Evolutionary conservation across 2,888 invertebrate genomes (phyloP), one percentile per base, ranked within the genome.

Genomic region (Magallana nippona): DNA sequence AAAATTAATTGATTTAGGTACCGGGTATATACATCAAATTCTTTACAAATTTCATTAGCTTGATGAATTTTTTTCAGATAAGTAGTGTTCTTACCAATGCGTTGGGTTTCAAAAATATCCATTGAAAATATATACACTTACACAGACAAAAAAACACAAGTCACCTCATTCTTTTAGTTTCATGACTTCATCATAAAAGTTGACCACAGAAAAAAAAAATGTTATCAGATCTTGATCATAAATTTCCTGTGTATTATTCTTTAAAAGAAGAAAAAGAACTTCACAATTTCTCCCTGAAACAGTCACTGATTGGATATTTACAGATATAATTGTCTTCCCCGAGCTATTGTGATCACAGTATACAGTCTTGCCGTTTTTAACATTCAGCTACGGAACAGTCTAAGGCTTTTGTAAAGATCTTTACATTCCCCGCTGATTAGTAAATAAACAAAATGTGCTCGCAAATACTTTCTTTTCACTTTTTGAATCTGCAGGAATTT

Each of bases 151-250:
- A 71, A 71, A 71, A 22, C 13, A 27, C 22, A 71, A 15, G 1
- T 27, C 22, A 71, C 22, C 15, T 71, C 27, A 15, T 71, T 27
- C 27, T 19, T 19, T 63, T 13, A 22, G 15, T 71, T 5, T 63
- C 15, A 71, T 71, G 71, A 71, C 32, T 71, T 71, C 71, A 71
- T 71, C 15, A 5, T 19, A 19, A 44, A 11, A 60, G 71, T 22
- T 71, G 71, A 71, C 71, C 71, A 71, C 71, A 71, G 15, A 71
- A 71, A 71, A 22, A 71, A 8, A 44, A 32, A 27, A 13, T 17
- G 32, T 71, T 71, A 71, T 71, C 71, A 11, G 71, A 71, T 44
- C 44, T 44, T 8, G 44, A 44, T 71, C 27, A 71, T 17, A 71
- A 71, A 71, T 32, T 71, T 71, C 71, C 71, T 27, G 71, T 13